Base-by-base conservation (phyloP, 2,888 invertebrate genomes). In the Drosophila heteroneura region DNA sequence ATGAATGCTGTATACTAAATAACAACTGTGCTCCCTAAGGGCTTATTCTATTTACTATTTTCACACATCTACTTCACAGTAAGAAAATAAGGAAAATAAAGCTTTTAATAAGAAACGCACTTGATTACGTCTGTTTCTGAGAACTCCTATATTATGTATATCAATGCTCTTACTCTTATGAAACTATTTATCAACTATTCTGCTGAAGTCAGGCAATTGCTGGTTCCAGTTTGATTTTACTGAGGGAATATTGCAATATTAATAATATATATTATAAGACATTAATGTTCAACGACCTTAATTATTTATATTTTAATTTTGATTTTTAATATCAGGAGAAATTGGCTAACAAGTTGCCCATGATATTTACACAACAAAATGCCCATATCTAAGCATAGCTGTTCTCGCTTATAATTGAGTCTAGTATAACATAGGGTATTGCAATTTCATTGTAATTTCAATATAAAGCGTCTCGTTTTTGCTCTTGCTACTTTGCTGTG, bases 401-500 rank as follows among this genome's bases (percentile, higher is more conserved):
- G 16, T 5, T 26, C 16, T 5, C 26, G 16, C 26, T 16, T 16
- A 6, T 2, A 22, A 22, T 14, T 1, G 26, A 22, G 26, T 47
- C 26, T 26, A 5, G 5, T 9, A 16, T 0, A 12, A 5, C 6
- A n/a, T 33, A 83, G 76, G 14, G 80, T 49, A 83, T 70, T n/a
- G 2, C 4, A 10, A 1, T 7, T 59, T 69, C 78, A 65, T 49
- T 3, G 4, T 3, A 10, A 2, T 37, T 1, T 14, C 28, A 16
- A 3, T 28, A 19, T 1, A 12, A 16, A 19, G 22, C 19, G 22
- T 44, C 54, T 57, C 12, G 19, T 39, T 26, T 56, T n/a, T 58
- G 56, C 71, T 70, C 51, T 58, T 66, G 73, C 73, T 56, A 84
- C 74, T 74, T 65, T 57, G 68, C 71, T 49, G 71, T 71, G 74